Conservation (phyloP, 2,797 vertebrate species). For the Cuniculus paca region DNA sequence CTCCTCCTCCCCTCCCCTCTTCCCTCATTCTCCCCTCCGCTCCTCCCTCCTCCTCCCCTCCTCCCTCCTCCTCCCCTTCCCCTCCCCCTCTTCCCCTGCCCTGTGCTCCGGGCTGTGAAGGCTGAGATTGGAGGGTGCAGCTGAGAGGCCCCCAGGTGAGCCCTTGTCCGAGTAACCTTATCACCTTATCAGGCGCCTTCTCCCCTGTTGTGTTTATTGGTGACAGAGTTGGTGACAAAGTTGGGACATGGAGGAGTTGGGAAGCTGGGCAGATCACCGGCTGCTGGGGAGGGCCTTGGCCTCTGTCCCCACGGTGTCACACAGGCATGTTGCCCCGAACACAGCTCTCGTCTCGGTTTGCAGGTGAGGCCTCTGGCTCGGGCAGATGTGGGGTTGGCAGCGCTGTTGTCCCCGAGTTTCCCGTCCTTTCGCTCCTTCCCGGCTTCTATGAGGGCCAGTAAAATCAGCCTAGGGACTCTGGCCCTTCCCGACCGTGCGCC, state of each 20-base stretch:
- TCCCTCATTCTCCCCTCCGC: too few species aligned
- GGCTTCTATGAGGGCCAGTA: background rate
- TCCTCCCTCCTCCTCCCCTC: too few species aligned
- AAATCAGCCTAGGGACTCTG: background rate
- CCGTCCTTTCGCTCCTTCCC: background rate
- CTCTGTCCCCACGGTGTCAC: background rate
- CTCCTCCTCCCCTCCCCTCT: too few species aligned
- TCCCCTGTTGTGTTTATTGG: background rate
- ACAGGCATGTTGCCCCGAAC: background rate
- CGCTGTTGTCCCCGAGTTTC: background rate
- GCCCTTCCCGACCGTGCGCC: background rate
- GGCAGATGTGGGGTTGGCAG: background rate
- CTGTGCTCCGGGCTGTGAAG: background rate
- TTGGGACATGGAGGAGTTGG: background rate
- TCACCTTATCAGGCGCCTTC: background rate
- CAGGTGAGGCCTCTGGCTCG: background rate
- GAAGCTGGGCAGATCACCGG: background rate
- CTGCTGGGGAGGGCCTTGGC: background rate
- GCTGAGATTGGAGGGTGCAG: accelerated
- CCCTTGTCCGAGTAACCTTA: too few species aligned
- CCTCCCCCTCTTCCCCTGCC: too few species aligned
- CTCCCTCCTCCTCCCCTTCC: too few species aligned
- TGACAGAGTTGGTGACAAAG: background rate
- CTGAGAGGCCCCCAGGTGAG: background rate
- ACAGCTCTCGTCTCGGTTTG: background rate